phyloP scores from a whole-genome alignment of 2,888 invertebrate genomes.

The Leucophora obtusa region DNA sequence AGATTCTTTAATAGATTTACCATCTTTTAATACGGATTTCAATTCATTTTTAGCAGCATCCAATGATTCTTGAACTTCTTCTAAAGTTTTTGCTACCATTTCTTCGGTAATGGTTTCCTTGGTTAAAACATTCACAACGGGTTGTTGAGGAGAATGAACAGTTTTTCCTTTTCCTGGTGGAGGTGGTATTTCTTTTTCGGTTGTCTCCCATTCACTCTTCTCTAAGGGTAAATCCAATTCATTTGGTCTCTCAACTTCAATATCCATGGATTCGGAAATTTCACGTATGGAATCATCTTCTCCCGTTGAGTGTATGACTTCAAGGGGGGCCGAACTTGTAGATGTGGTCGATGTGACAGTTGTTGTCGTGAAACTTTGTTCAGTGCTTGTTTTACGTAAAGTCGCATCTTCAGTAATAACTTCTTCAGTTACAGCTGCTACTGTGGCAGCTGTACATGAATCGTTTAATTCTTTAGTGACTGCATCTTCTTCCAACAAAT shows the following conservation, averaged over 20 bases:
- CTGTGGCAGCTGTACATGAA: constrained; percentile 32
- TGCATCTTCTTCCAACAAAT: constrained; percentile 68
- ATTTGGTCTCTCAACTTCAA: constrained; percentile 54
- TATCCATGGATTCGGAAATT: constrained; percentile 69
- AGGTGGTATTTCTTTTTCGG: constrained; percentile 75
- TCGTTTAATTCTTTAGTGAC: constrained; percentile 52
- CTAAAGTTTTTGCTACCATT: constrained; percentile 83
- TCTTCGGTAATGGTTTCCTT: constrained; percentile 78
- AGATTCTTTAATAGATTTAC: constrained; percentile 85
- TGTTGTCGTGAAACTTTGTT: constrained; percentile 66
- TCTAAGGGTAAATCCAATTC: constrained; percentile 73
- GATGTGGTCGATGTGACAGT: constrained; percentile 66
- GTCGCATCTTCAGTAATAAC: background rate
- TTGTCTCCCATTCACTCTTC: constrained; percentile 77
- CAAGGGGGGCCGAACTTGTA: constrained; percentile 69
- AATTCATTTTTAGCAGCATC: constrained; percentile 86
- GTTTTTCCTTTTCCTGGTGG: constrained; percentile 69
- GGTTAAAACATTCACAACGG: constrained; percentile 43
- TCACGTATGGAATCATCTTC: constrained; percentile 73
- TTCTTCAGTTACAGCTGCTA: background rate
- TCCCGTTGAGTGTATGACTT: constrained; percentile 69
- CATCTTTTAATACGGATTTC: constrained; percentile 81
- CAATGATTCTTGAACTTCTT: constrained; percentile 85
- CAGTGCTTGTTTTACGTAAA: constrained; percentile 60
- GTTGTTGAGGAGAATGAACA: constrained; percentile 72